Percentiles rank a stretch among this genome's conserved stretches.
phyloP scores from a whole-genome alignment of 2,113 vertebrate species.

The Rissa tridactyla region DNA sequence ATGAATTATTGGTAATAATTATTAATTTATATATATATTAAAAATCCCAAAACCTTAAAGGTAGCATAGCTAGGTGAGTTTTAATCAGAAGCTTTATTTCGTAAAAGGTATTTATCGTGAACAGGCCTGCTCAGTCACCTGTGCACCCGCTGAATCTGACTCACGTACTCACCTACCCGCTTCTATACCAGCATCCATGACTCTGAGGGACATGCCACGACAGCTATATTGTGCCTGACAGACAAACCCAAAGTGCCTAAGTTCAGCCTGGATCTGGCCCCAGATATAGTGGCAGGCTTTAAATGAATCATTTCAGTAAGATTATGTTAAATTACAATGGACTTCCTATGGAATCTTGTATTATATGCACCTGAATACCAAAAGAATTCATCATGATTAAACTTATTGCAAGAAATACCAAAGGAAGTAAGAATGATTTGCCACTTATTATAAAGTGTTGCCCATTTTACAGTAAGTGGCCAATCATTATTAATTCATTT shows the following conservation, averaged over 20 bases:
- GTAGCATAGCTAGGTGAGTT: neutral
- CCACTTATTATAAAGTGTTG: slow-evolving; percentile 66
- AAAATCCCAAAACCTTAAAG: neutral
- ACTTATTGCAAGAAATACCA: slow-evolving; percentile 52
- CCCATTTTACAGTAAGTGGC: slow-evolving; percentile 56
- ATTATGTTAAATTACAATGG: slow-evolving; percentile 29
- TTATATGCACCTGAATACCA: slow-evolving; percentile 56
- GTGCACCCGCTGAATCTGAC: neutral
- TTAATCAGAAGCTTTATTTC: neutral
- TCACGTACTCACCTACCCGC: neutral
- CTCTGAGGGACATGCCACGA: neutral
- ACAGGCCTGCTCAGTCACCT: neutral
- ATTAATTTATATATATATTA: neutral
- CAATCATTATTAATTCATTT: slow-evolving; percentile 67
- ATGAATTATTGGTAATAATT: neutral
- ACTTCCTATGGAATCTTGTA: slow-evolving; percentile 46
- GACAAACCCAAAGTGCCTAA: neutral
- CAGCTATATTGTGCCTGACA: neutral
- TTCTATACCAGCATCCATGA: neutral
- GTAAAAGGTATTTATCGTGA: neutral
- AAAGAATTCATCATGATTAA: slow-evolving; percentile 64
- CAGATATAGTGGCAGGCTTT: neutral
- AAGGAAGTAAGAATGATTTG: slow-evolving; percentile 59
- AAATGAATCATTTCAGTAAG: slow-evolving; percentile 22
- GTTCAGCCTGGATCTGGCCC: neutral